A percentile compares a stretch with the other conserved stretches of the same genome.
phyloP scores from a whole-genome alignment of 2,113 vertebrate species.

The Blennius ocellaris region DNA sequence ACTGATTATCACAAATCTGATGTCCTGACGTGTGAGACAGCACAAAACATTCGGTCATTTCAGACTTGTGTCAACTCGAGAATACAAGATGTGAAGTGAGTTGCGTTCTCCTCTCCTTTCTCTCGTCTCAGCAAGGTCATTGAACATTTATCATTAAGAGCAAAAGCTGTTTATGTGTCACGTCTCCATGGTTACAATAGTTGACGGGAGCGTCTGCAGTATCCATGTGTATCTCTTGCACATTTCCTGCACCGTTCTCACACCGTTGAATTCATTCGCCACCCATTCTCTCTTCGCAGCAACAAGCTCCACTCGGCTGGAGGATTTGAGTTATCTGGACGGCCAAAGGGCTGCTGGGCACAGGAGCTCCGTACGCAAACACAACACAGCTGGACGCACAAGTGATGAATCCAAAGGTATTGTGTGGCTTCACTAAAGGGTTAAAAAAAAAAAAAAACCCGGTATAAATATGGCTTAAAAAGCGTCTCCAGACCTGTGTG shows the following conservation, averaged over 20 bases:
- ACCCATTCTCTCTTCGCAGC: conserved; percentile 78
- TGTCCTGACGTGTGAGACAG: conserved; percentile 35
- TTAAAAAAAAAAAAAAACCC: background rate
- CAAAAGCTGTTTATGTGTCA: conserved; percentile 55
- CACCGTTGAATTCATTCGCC: conserved; percentile 28
- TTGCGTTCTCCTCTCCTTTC: conserved; percentile 15
- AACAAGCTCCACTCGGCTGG: conserved; percentile 95
- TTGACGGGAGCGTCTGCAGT: conserved; percentile 51
- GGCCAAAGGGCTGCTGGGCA: conserved; percentile 88
- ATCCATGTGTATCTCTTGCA: conserved; percentile 45
- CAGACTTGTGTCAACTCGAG: conserved; percentile 21
- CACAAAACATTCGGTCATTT: conserved; percentile 49
- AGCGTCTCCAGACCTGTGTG: conserved; percentile 23
- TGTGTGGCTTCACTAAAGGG: conserved; percentile 14
- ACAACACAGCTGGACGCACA: conserved; percentile 85
- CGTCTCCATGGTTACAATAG: conserved; percentile 72
- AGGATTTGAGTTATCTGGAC: conserved; percentile 93
- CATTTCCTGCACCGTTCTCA: conserved; percentile 42
- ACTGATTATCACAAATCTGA: conserved; percentile 30
- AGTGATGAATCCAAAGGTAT: conserved; percentile 89
- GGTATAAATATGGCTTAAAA: conserved; percentile 31
- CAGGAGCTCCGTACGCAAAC: conserved; percentile 91
- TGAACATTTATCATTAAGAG: conserved; percentile 33
- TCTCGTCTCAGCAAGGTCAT: conserved; percentile 54
- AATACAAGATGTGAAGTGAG: conserved; percentile 19